Conservation (phyloP, 2,113 vertebrate species). For the Sialia sialis region DNA sequence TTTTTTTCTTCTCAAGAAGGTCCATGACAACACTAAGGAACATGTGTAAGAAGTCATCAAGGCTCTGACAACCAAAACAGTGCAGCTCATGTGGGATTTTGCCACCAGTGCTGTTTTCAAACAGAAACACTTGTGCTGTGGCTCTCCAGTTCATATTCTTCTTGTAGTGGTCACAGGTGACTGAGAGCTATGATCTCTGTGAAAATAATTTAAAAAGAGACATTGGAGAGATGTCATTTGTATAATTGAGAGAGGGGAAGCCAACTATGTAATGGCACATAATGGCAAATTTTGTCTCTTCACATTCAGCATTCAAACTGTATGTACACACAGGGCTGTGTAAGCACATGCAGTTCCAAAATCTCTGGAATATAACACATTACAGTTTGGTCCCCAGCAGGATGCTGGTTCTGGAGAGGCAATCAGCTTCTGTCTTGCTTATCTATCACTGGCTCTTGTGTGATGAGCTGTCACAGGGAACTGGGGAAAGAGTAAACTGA, state of each 20-base stretch:
- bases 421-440: background rate
- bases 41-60: background rate
- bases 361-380: background rate
- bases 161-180: accelerated
- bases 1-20: background rate
- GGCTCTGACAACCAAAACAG: background rate
- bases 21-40: background rate
- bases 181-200: background rate
- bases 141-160: background rate
- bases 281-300: background rate
- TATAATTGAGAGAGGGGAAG: background rate
- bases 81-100: background rate
- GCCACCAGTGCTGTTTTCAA: background rate
- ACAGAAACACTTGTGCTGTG: background rate
- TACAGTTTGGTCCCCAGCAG: background rate
- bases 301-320: background rate
- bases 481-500: background rate
- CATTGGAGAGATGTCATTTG: background rate
- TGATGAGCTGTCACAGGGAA: background rate
- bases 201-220: background rate
- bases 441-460: background rate
- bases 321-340: accelerated
- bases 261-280: background rate
- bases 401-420: background rate
- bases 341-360: background rate